Evolutionary conservation across 2,797 vertebrate genomes (phyloP).

Genomic region (Aphelocoma californica): DNA sequence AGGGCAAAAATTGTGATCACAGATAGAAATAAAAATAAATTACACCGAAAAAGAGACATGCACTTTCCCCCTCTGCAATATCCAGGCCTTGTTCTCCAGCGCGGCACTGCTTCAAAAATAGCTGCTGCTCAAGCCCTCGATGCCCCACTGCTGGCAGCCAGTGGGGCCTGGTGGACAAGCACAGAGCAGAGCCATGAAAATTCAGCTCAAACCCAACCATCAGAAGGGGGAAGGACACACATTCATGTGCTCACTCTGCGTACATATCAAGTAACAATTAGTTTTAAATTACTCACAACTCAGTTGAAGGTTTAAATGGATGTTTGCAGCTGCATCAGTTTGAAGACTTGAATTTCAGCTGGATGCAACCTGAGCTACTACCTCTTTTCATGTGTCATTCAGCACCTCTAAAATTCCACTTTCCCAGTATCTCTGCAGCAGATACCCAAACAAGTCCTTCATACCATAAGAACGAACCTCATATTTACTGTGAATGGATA

Average conservation of each 20-base stretch:
- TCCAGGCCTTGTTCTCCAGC: neutral
- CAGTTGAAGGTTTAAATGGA: constrained; percentile 30
- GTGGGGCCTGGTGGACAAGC: neutral
- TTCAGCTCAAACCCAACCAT: neutral
- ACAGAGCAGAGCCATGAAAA: neutral
- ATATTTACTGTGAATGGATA: neutral
- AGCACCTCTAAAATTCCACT: neutral
- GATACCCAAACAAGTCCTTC: neutral
- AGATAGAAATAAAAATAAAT: constrained; percentile 71
- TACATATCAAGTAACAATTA: constrained; percentile 41
- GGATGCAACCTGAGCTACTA: neutral
- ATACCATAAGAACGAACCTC: neutral
- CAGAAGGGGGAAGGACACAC: neutral
- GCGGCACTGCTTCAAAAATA: neutral
- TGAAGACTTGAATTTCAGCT: neutral
- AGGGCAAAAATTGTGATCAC: constrained; percentile 71
- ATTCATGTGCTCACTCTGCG: neutral
- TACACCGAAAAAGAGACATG: constrained; percentile 33
- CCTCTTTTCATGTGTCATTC: neutral
- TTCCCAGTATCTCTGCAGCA: neutral
- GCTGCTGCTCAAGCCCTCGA: neutral
- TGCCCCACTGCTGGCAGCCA: neutral
- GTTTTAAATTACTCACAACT: constrained; percentile 54
- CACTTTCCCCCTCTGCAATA: constrained; percentile 50
- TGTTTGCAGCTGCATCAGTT: constrained; percentile 30